Evolutionary conservation across 2,888 invertebrate species (phyloP).

Genomic region (Melinaea marsaeus): DNA sequence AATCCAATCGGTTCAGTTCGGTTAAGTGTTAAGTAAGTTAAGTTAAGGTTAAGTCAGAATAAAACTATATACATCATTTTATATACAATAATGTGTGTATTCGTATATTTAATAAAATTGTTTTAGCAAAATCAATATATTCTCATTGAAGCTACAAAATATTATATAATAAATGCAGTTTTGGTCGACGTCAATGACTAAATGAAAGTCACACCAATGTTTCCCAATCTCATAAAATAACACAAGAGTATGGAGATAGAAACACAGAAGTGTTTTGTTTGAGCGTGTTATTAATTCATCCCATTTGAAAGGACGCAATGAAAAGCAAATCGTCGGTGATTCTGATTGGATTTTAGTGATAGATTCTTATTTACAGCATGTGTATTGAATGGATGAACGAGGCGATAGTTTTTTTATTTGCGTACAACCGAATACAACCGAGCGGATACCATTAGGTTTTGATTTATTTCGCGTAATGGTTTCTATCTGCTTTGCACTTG

Average conservation of each 20-base stretch:
- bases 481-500: constrained; percentile 13
- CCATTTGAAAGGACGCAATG: constrained; percentile 50
- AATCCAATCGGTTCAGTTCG: too few species aligned
- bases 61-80: too few species aligned
- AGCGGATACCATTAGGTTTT: constrained; percentile 15
- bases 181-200: background rate
- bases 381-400: constrained; percentile 20
- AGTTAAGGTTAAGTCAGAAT: too few species aligned
- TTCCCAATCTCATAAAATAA: constrained; percentile 67
- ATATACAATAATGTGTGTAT: too few species aligned
- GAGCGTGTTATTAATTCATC: constrained; percentile 59
- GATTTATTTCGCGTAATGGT: constrained; percentile 17
- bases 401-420: constrained; percentile 21
- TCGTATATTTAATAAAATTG: too few species aligned
- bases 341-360: constrained; percentile 63
- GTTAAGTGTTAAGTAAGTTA: background rate
- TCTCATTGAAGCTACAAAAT: too few species aligned
- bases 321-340: constrained; percentile 48
- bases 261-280: constrained; percentile 52
- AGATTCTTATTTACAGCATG: constrained; percentile 42
- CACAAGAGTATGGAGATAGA: constrained; percentile 55
- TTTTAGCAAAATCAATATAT: too few species aligned
- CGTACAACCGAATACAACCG: constrained; percentile 12
- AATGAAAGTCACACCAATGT: constrained; percentile 43
- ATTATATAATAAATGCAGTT: background rate